Percentiles rank a stretch among this genome's conserved stretches.
Evolutionary conservation across 2,797 vertebrate genomes (phyloP).

Genomic region (Cynodonichthys magdalenae): DNA sequence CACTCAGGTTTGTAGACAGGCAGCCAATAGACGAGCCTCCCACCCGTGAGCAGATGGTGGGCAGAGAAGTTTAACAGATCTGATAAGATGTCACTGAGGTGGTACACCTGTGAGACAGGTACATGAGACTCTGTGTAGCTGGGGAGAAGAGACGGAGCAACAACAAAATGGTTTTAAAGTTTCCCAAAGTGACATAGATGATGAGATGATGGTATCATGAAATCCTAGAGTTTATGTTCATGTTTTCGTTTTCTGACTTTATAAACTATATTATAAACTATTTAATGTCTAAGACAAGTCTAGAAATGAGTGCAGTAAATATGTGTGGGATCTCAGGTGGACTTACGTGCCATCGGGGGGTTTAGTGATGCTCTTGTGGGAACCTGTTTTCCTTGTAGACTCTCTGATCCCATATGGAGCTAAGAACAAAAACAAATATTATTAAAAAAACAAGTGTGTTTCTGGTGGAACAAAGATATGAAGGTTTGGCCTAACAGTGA

Average conservation of each 20-base stretch:
- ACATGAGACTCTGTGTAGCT: constrained; percentile 89
- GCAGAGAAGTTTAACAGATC: constrained; percentile 94
- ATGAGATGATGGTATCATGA: neutral
- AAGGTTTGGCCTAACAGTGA: too few relatives aligned
- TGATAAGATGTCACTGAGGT: constrained; percentile 95
- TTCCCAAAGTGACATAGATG: neutral
- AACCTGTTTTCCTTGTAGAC: constrained; percentile 93
- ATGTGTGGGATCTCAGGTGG: constrained; percentile 1
- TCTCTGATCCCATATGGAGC: constrained; percentile 98
- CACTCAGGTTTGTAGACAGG: constrained; percentile 96
- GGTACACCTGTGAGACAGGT: constrained; percentile 90
- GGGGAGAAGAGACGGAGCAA: constrained; percentile 16
- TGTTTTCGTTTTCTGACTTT: neutral
- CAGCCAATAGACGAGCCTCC: constrained; percentile 96
- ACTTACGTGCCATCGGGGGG: constrained; percentile 86
- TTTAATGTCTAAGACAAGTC: too few relatives aligned
- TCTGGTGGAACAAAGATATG: too few relatives aligned
- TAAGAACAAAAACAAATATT: constrained; percentile 46
- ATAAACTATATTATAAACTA: too few relatives aligned
- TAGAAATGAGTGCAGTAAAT: neutral
- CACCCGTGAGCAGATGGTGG: constrained; percentile 87
- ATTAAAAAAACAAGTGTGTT: too few relatives aligned
- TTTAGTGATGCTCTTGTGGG: constrained; percentile 87
- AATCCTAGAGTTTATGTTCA: neutral
- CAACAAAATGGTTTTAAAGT: neutral